phyloP scores from a whole-genome alignment of 2,797 vertebrate species.

The Apogon hyalosoma region DNA sequence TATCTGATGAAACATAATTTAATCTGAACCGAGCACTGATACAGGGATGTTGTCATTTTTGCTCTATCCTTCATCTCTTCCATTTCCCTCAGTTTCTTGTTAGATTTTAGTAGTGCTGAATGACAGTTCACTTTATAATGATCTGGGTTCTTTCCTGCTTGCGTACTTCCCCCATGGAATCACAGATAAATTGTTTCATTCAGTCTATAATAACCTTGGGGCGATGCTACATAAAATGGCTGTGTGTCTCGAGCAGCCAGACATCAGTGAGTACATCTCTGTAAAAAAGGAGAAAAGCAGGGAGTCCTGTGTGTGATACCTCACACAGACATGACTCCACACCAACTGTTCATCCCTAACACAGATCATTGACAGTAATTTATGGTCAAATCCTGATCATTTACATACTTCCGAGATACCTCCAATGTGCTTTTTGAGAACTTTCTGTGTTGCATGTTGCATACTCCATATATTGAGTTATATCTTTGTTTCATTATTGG shows the following conservation, averaged over 20 bases:
- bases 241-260: slow-evolving; percentile 33
- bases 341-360: too few species aligned
- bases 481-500: not conserved
- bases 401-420: not conserved
- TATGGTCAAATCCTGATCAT: slow-evolving; percentile 8
- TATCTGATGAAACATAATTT: slow-evolving; percentile 24
- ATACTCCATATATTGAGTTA: not conserved
- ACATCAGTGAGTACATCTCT: slow-evolving; percentile 27
- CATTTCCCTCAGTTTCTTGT: slow-evolving; percentile 9
- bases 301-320: slow-evolving; percentile 7
- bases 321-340: slow-evolving; percentile 1
- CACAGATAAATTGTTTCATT: slow-evolving; percentile 63
- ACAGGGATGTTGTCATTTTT: slow-evolving; percentile 22
- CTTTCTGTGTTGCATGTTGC: too few species aligned
- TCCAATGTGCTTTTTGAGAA: too few species aligned
- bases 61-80: slow-evolving; percentile 4
- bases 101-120: slow-evolving; percentile 21
- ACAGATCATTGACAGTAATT: slow-evolving; percentile 8
- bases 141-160: slow-evolving; percentile 45
- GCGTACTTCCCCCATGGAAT: slow-evolving; percentile 42
- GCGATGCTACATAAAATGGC: slow-evolving; percentile 45
- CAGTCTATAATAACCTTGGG: slow-evolving; percentile 58
- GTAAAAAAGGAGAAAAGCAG: slow-evolving; percentile 18
- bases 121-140: slow-evolving; percentile 52
- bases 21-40: slow-evolving; percentile 22